phyloP scores from a whole-genome alignment of 64 coral and sea anemone genomes.

The Stylophora pistillata region DNA sequence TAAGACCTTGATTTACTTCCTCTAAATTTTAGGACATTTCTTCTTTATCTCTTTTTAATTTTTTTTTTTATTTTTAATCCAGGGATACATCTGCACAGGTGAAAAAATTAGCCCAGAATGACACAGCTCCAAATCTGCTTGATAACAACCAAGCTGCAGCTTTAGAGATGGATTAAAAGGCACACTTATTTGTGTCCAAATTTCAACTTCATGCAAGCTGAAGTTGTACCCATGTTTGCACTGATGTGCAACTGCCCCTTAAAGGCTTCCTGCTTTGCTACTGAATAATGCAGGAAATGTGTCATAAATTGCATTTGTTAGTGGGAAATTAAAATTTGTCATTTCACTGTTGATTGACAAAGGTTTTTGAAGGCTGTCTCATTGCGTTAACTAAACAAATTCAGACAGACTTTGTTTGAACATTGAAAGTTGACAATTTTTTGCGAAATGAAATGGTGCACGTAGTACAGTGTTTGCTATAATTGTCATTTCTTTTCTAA shows the following conservation, averaged over 20 bases:
- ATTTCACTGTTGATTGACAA: neutral
- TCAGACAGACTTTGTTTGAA: neutral
- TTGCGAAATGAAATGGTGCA: neutral
- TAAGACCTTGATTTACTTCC: neutral
- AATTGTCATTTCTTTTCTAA: neutral
- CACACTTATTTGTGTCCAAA: neutral
- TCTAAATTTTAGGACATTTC: neutral
- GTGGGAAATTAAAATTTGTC: neutral
- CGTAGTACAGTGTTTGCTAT: neutral
- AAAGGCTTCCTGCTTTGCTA: neutral
- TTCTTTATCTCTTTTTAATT: neutral
- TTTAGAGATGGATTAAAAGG: constrained; percentile 34
- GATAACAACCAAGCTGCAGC: neutral
- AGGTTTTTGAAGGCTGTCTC: neutral
- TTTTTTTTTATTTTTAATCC: neutral
- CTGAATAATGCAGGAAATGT: neutral
- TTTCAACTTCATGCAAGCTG: neutral
- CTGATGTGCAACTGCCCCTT: neutral
- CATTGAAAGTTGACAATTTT: neutral
- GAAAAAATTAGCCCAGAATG: neutral
- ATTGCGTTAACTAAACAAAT: neutral
- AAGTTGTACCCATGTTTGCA: too few species aligned
- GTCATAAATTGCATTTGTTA: neutral
- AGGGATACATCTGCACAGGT: constrained; percentile 8
- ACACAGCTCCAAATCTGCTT: constrained; percentile 1